Percentiles rank a stretch among this genome's conserved stretches.
Evolutionary conservation across 2,797 vertebrate species (phyloP).

Genomic region (Hapalemur alaotrensis): DNA sequence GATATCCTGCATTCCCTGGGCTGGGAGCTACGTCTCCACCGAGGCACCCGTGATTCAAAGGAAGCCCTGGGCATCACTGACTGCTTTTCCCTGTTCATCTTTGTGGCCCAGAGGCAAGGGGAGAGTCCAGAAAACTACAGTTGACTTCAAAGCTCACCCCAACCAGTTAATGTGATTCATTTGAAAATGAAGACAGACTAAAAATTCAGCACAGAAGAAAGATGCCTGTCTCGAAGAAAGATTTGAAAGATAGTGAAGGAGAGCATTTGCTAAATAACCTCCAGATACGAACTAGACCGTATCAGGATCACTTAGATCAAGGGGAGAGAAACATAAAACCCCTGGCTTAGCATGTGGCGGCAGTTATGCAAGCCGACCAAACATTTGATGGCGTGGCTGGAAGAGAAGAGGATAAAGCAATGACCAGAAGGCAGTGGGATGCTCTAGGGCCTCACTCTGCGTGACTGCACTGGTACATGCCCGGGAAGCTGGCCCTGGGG

Average conservation of each 20-base stretch:
- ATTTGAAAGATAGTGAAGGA: not conserved
- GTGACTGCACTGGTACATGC: accelerated
- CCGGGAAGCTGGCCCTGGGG: not conserved
- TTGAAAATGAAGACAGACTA: not conserved
- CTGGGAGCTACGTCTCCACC: too few species aligned
- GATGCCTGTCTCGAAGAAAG: not conserved
- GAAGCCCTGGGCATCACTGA: not conserved
- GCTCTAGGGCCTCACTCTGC: too few species aligned
- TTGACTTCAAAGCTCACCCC: not conserved
- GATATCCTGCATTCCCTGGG: not conserved
- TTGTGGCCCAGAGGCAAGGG: not conserved
- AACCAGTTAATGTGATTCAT: not conserved
- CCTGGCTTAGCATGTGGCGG: accelerated
- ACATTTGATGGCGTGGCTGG: not conserved
- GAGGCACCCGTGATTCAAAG: not conserved
- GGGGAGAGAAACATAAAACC: not conserved
- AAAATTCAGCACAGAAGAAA: not conserved
- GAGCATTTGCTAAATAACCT: not conserved
- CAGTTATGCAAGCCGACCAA: not conserved
- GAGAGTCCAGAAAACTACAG: not conserved
- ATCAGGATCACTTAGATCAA: not conserved
- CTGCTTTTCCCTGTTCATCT: not conserved
- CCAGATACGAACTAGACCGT: not conserved
- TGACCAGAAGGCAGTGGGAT: not conserved
- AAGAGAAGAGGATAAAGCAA: not conserved